A percentile compares a stretch with the other conserved stretches of the same genome.
These are phyloP conservation scores for Strigamia transsilvanica DNA, from an alignment of 2,888 invertebrate species.

Conservation along the genomic window DNA sequence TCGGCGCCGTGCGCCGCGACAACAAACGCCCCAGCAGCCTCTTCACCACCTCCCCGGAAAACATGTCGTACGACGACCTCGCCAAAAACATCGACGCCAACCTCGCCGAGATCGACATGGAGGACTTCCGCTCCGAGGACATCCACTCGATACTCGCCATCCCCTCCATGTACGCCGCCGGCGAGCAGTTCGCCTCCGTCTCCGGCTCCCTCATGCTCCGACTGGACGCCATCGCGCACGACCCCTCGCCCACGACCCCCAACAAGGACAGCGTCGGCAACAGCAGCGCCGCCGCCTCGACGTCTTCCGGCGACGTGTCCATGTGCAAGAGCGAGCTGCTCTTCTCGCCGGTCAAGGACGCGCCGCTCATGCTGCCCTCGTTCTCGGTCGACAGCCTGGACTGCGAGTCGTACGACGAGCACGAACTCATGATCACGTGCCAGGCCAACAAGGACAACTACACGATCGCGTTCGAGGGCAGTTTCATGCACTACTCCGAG, in stretches of 20 bases:
- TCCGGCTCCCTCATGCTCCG: conserved; percentile 82
- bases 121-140: conserved; percentile 89
- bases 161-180: conserved; percentile 68
- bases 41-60: neutral
- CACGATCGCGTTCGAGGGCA: conserved; percentile 90
- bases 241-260: conserved; percentile 65
- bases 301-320: conserved; percentile 74
- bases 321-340: conserved; percentile 85
- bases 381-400: conserved; percentile 92
- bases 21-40: conserved; percentile 6
- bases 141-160: conserved; percentile 75
- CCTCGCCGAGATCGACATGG: conserved; percentile 93
- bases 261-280: conserved; percentile 63
- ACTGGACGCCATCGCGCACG: conserved; percentile 72
- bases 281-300: conserved; percentile 32
- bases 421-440: conserved; percentile 88
- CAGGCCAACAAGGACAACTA: conserved; percentile 94
- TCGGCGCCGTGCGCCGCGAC: neutral
- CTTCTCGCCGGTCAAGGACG: conserved; percentile 88
- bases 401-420: conserved; percentile 80
- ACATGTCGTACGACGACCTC: conserved; percentile 76
- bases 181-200: conserved; percentile 84
- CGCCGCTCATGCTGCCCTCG: conserved; percentile 66
- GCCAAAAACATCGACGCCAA: conserved; percentile 90
- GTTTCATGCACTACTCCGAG: conserved; percentile 69